Conservation (phyloP, 2,113 vertebrate species). For the Hippocampus barbouri region DNA sequence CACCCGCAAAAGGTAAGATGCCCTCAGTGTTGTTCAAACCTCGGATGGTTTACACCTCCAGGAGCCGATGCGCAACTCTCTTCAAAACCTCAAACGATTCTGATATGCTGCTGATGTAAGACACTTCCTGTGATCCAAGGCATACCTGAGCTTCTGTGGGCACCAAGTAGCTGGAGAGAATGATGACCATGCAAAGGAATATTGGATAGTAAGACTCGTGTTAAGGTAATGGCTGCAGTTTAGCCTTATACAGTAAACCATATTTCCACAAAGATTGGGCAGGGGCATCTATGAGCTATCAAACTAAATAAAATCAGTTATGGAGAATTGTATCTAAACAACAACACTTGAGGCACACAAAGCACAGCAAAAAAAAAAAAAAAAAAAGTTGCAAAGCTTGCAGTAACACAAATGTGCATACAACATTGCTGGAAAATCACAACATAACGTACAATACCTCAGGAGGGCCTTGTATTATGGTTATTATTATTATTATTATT, state of each 20-base stretch:
- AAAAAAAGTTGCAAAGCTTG: not conserved
- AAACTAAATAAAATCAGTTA: no score
- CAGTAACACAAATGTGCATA: not conserved
- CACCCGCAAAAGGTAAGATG: not conserved
- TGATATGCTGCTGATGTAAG: slow-evolving; percentile 36
- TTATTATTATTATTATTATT: no score
- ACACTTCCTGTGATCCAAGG: slow-evolving; percentile 30
- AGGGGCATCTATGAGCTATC: no score
- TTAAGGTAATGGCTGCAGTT: not conserved
- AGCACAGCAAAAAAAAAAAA: no score
- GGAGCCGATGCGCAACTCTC: slow-evolving; percentile 50
- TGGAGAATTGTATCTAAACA: no score
- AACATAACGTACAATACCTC: not conserved
- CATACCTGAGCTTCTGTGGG: slow-evolving; percentile 7
- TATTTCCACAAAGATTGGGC: not conserved
- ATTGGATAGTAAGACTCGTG: not conserved
- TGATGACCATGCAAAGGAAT: not conserved
- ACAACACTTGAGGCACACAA: not conserved
- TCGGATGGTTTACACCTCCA: slow-evolving; percentile 47
- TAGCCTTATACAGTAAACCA: not conserved
- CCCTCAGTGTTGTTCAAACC: slow-evolving; percentile 21
- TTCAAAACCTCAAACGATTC: slow-evolving; percentile 29
- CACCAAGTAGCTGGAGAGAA: slow-evolving; percentile 3
- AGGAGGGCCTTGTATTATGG: no score
- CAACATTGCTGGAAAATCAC: not conserved